Base-by-base conservation (phyloP, 2,888 invertebrate genomes). In the Lucinisca nassula region DNA sequence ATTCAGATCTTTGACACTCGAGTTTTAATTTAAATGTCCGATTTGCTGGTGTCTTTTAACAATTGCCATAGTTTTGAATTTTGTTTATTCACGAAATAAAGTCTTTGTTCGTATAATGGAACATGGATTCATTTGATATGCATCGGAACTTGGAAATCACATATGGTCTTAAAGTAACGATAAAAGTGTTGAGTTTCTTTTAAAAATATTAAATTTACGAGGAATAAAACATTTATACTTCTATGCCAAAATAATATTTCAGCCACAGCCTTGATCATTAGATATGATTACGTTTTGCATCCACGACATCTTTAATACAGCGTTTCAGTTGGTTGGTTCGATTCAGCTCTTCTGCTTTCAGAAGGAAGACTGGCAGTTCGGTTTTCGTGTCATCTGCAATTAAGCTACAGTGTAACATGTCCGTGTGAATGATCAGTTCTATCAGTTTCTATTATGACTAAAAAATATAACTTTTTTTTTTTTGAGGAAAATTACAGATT, bases 31-130 rank as follows among this genome's bases (percentile, higher is more conserved):
- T 78, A 81, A 89, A 89, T 85, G 80, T 72, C 83, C 87, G 89
- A 55, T 75, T 85, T 87, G 85, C 80, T 79, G 37, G 45, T 73
- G 78, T 77, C 77, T 73, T 76, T 73, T 38, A 51, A 79, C 77
- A 90, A 90, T 80, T 83, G 85, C 81, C 75, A 83, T 75, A 79
- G 83, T 85, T 67, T 83, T 83, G 81, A 83, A 90, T 81, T 84
- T 90, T 90, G 89, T 90, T 90, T 90, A 87, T 87, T 87, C 87
- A 90, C 87, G 87, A 78, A 85, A 87, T 81, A 32, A 45, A 58
- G 40, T 75, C 82, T 83, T 90, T 89, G 89, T 89, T 80, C 38
- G 81, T 21, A 58, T n/a, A 70, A 70, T 83, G 80, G 81, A 81
- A 79, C 82, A 87, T 78, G 77, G 76, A 75, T 76, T 85, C 83